These are phyloP conservation scores for Phaenicophaeus curvirostris DNA, from an alignment of 2,797 vertebrate species.

Conservation along the genomic window DNA sequence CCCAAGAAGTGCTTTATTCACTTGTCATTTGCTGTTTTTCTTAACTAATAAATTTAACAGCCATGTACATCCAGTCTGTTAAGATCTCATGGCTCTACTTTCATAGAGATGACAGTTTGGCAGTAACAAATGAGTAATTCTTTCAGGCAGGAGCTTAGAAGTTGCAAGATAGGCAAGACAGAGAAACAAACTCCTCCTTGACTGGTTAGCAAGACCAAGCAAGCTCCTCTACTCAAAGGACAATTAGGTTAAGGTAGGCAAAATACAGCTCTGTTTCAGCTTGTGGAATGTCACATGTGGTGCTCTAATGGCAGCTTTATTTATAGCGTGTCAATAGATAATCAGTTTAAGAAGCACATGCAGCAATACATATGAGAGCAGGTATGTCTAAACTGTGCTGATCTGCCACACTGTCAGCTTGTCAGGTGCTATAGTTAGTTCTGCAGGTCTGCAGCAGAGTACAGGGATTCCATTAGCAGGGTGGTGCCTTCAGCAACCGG, in stretches of 20 bases:
- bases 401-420: not conserved
- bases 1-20: constrained; percentile 85
- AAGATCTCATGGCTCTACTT: constrained; percentile 49
- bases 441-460: not conserved
- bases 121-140: constrained; percentile 63
- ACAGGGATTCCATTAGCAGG: not conserved
- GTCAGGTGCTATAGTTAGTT: not conserved
- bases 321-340: constrained; percentile 50
- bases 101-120: constrained; percentile 60
- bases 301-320: constrained; percentile 22
- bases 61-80: constrained; percentile 43
- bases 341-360: not conserved
- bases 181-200: constrained; percentile 21
- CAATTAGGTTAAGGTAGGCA: constrained; percentile 20
- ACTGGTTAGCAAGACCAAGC: constrained; percentile 21
- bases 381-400: not conserved
- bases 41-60: constrained; percentile 84
- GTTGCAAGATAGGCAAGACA: constrained; percentile 59
- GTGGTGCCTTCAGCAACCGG: not conserved
- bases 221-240: constrained; percentile 16
- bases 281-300: constrained; percentile 18
- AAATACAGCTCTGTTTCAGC: not conserved
- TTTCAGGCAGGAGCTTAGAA: constrained; percentile 53
- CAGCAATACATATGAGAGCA: not conserved
- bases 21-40: constrained; percentile 90